Conservation (phyloP, 2,797 vertebrate genomes). For the Hapalemur alaotrensis region DNA sequence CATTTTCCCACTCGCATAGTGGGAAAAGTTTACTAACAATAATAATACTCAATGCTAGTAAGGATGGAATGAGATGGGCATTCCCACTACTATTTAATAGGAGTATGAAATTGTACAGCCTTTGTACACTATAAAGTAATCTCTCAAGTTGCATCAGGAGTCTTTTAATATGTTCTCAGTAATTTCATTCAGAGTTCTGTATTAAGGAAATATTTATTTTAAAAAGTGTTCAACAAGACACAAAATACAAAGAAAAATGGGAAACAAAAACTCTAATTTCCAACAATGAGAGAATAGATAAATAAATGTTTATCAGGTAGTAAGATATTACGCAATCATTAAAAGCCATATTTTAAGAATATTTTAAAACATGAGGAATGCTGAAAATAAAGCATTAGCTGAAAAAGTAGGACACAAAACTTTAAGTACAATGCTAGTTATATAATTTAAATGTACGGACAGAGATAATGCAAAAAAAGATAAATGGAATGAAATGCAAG, state of each 20-base stretch:
- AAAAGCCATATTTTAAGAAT: constrained; percentile 34
- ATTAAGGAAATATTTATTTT: constrained; percentile 42
- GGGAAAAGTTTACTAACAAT: neutral
- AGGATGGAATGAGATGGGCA: neutral
- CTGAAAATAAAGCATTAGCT: constrained; percentile 24
- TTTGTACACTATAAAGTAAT: neutral
- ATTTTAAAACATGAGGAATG: constrained; percentile 11
- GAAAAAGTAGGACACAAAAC: constrained; percentile 1
- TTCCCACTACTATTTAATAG: neutral
- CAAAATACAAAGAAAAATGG: constrained; percentile 9
- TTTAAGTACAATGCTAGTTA: neutral
- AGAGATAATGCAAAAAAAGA: neutral
- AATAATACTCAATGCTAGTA: neutral
- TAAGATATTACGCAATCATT: neutral
- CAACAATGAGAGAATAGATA: neutral
- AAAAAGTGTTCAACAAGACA: neutral
- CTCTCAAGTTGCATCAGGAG: constrained; percentile 9
- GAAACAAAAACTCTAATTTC: constrained; percentile 35
- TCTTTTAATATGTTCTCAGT: constrained; percentile 7
- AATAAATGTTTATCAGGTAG: neutral
- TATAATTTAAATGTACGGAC: constrained; percentile 4
- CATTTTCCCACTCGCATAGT: neutral
- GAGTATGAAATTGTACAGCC: neutral
- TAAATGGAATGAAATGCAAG: neutral
- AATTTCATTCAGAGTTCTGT: neutral